Evolutionary conservation across 2,797 vertebrate genomes (phyloP), one percentile per base, ranked within the genome.

Genomic region (Chaetophractus vellerosus): DNA sequence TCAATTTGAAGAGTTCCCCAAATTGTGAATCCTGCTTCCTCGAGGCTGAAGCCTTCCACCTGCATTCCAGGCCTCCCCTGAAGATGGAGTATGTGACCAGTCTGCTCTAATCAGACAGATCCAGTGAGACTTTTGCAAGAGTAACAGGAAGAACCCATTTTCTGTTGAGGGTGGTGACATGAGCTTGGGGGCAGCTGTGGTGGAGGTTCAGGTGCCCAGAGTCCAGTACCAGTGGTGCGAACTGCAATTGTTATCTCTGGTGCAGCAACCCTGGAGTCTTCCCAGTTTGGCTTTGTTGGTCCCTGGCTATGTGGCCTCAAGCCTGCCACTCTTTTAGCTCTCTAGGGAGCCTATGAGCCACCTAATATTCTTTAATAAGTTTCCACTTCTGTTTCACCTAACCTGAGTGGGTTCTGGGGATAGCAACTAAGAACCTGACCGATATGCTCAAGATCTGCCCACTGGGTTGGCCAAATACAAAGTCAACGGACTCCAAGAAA

Each of bases 341-440:
- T 88, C 84, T 61, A 31, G n/a, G 52, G 33, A 92, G 79, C 31
- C 26, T 89, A 16, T 64, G 41, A 92, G 26, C 50, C 21, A 24
- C 48, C 12, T 23, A 64, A 48, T 64, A 45, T 63, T 76, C 79
- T 52, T 83, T 33, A 59, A 66, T 48, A 88, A 69, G 66, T 88
- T 80, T 85, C 72, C 36, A 69, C 28, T 86, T 48, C 80, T 89
- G 75, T 61, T 55, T 68, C 31, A 75, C 75, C 80, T 75, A 31
- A 36, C 59, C 24, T 66, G 5, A 57, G 12, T 63, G 21, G 36
- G 26, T 55, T 81, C 71, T 18, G 18, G 45, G 12, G 14, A 21
- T 64, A 52, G 74, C 48, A 48, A 38, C 21, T 6, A 50, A 96
- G 68, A 75, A 81, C 9, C 4, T 57, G 10, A 61, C 36, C 41